Evolutionary conservation across 2,113 vertebrate species (phyloP).

Genomic region (Grus americana): DNA sequence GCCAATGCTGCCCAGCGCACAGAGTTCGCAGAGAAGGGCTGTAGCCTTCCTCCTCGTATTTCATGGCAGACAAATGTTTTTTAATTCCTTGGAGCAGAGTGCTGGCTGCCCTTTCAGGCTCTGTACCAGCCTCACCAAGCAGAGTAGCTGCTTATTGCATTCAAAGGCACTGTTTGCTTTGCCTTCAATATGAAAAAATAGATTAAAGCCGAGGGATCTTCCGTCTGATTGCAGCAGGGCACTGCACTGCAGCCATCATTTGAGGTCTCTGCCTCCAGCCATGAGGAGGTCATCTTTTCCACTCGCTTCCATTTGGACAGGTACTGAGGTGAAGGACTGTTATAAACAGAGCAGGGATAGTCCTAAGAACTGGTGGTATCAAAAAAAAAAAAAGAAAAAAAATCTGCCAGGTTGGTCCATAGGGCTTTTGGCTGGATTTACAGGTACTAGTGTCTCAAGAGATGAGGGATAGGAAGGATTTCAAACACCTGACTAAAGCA

Average conservation of each 20-base stretch:
- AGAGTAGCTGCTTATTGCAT: not conserved
- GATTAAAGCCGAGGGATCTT: not conserved
- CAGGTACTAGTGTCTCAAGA: accelerated
- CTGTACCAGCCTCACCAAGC: not conserved
- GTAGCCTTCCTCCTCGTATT: not conserved
- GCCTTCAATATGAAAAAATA: not conserved
- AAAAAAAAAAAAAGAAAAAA: not conserved
- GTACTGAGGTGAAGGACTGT: not conserved
- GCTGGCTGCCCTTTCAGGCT: not conserved
- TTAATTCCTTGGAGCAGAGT: not conserved
- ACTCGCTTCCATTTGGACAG: not conserved
- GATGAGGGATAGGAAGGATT: not conserved
- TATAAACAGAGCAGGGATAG: not conserved
- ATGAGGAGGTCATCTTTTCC: not conserved
- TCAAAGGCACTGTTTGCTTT: not conserved
- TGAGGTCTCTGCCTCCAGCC: not conserved
- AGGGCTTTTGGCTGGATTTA: not conserved
- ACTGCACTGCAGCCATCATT: not conserved
- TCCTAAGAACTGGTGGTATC: not conserved
- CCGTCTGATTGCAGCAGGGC: not conserved
- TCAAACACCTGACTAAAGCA: not conserved
- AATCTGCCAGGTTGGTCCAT: not conserved
- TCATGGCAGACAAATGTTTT: not conserved
- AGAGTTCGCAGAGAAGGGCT: not conserved
- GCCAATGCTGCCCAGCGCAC: accelerated